phyloP scores from a whole-genome alignment of 2,888 invertebrate species.

The Orthonevra nobilis region DNA sequence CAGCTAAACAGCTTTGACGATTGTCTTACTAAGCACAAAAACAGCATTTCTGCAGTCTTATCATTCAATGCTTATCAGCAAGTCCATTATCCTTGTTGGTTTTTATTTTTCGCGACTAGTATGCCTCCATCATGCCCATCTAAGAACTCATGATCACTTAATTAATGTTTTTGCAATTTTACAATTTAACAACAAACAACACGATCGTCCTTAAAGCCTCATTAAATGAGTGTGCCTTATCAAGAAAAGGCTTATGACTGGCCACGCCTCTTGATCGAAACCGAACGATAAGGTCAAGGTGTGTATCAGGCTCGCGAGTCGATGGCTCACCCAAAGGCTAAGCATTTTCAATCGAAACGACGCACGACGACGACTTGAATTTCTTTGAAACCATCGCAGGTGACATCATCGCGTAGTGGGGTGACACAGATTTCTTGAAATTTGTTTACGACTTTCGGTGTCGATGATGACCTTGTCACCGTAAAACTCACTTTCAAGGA shows the following conservation, averaged over 20 bases:
- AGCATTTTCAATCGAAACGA: not conserved
- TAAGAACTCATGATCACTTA: constrained; percentile 64
- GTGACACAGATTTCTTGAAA: constrained; percentile 1
- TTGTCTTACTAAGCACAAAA: constrained; percentile 52
- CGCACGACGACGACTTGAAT: not conserved
- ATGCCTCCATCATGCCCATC: too few relatives aligned
- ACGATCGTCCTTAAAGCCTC: not conserved
- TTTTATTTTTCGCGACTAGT: not conserved
- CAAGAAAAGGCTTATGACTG: not conserved
- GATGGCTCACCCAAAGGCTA: not conserved
- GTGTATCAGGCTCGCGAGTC: not conserved
- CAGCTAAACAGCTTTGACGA: too few relatives aligned
- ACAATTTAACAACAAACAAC: not conserved
- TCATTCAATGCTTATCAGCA: constrained; percentile 51
- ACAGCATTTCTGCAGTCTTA: constrained; percentile 43
- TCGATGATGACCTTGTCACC: constrained; percentile 14
- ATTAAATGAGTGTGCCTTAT: not conserved
- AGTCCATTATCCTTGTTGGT: constrained; percentile 48
- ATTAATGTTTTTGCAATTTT: constrained; percentile 37
- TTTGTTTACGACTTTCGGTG: not conserved
- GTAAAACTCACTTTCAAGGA: constrained; percentile 7
- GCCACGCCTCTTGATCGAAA: constrained; percentile 14
- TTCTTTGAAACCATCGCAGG: not conserved
- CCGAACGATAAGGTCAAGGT: not conserved
- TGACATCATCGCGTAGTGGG: not conserved